Percentiles rank a stretch among this genome's conserved stretches.
These are phyloP conservation scores for Frieseomelitta varia DNA, from an alignment of 1,140 invertebrate species.

Conservation along the genomic window DNA sequence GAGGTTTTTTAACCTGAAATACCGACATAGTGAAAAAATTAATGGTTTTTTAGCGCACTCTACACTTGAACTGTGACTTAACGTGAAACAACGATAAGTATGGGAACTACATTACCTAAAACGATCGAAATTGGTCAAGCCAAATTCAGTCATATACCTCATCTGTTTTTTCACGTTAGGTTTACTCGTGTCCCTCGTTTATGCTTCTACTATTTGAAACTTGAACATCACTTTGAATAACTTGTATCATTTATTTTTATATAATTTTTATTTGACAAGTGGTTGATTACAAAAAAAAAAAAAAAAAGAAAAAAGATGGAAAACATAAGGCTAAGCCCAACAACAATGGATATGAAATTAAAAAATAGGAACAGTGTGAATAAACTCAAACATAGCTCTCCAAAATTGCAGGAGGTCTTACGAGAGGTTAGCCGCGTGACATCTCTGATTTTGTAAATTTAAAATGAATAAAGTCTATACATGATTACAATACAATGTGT, in stretches of 20 bases:
- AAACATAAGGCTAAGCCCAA: constrained; percentile 64
- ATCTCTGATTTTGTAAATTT: not conserved
- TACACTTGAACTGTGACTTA: too few species aligned
- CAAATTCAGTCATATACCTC: too few species aligned
- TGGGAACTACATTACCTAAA: too few species aligned
- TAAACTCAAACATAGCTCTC: constrained; percentile 77
- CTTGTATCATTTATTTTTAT: not conserved
- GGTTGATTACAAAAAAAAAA: not conserved
- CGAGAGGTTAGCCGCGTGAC: constrained; percentile 73
- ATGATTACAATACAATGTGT: not conserved
- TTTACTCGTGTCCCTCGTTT: too few species aligned
- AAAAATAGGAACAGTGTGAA: constrained; percentile 70
- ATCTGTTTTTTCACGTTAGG: too few species aligned
- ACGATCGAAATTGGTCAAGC: too few species aligned
- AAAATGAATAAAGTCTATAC: not conserved
- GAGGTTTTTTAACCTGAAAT: too few species aligned
- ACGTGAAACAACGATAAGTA: too few species aligned
- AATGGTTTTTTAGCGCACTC: too few species aligned
- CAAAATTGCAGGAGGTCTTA: constrained; percentile 76
- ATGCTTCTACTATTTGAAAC: not conserved
- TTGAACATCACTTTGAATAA: not conserved
- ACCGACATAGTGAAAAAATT: too few species aligned
- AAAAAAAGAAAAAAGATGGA: constrained; percentile 55
- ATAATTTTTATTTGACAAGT: not conserved
- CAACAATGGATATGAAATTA: constrained; percentile 63